Conservation (phyloP, 30 jellyfish, hydroid and myxozoan genomes). For the Turritopsis dohrnii region DNA sequence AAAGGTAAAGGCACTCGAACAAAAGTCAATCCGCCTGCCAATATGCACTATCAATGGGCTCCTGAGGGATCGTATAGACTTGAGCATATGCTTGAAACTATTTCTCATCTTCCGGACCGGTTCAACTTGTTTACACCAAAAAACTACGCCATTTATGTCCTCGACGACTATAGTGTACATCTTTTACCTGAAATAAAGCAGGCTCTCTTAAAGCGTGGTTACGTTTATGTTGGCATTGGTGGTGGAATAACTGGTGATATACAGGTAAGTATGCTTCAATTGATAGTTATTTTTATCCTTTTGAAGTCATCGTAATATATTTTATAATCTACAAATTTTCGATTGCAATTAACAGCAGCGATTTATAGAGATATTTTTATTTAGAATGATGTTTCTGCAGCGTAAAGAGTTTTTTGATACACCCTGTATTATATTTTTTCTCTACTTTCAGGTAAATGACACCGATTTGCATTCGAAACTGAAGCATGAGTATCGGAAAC, state of each 20-base stretch:
- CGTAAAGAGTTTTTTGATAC: no score
- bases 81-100: constrained; percentile 35
- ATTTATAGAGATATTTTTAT: no score
- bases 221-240: constrained; percentile 55
- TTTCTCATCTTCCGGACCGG: constrained; percentile 44
- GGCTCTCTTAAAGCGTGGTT: constrained; percentile 48
- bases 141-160: constrained; percentile 51
- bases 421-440: no score
- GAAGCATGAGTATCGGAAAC: no score
- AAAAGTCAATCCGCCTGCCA: constrained; percentile 28
- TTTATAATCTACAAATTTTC: no score
- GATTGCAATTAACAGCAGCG: no score
- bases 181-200: constrained; percentile 54
- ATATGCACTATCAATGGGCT: constrained; percentile 38
- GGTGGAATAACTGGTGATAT: constrained; percentile 69
- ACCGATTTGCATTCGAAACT: no score
- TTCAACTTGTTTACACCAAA: constrained; percentile 41
- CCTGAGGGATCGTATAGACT: constrained; percentile 41
- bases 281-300: no score
- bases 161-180: constrained; percentile 60
- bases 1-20: constrained; percentile 45
- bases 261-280: no score
- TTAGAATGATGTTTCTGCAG: no score
- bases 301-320: no score
- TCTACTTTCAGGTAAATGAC: no score